A percentile compares a stretch with the other conserved stretches of the same genome.
These are phyloP conservation scores for Galbula dea DNA, from an alignment of 2,113 vertebrate species.

Conservation along the genomic window DNA sequence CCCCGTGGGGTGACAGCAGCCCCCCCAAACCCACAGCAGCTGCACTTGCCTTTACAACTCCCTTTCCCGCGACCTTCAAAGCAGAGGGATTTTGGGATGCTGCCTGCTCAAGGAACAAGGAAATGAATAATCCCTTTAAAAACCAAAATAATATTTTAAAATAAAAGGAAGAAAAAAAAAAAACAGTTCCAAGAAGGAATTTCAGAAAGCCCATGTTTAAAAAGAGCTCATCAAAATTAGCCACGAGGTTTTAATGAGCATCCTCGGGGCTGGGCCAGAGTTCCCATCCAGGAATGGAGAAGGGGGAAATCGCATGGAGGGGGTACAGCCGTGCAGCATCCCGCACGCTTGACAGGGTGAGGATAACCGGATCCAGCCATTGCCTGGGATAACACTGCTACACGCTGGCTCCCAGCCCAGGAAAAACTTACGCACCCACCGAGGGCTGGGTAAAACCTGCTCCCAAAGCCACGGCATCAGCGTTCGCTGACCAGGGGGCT, in stretches of 20 bases:
- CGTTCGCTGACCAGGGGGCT: background rate
- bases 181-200: background rate
- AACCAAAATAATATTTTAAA: background rate
- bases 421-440: background rate
- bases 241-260: background rate
- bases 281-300: rapidly evolving
- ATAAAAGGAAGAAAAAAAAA: no score
- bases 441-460: background rate
- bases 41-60: background rate
- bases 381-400: background rate
- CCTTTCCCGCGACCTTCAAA: background rate
- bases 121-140: background rate
- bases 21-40: rapidly evolving
- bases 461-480: background rate
- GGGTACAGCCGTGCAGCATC: background rate
- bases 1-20: background rate
- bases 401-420: background rate
- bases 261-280: background rate
- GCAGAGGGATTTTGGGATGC: background rate
- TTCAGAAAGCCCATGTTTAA: background rate
- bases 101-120: background rate
- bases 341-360: rapidly evolving
- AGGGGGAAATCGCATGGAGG: rapidly evolving
- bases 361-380: background rate
- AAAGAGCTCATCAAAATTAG: background rate